phyloP scores from a whole-genome alignment of 2,888 invertebrate genomes.

The Dolichopus griseipennis region DNA sequence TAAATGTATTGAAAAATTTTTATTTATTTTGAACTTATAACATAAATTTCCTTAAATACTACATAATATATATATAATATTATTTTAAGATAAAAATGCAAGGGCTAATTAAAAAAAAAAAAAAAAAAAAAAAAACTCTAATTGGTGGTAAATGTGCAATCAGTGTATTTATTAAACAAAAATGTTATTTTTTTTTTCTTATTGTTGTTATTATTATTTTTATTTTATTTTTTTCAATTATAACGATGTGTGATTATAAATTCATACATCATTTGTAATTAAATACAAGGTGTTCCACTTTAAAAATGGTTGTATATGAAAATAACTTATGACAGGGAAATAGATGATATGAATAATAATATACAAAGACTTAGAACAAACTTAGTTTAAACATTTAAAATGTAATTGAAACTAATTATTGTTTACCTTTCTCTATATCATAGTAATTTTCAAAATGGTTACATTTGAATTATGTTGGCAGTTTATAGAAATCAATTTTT shows the following conservation, averaged over 20 bases:
- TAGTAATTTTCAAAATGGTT: too few relatives aligned
- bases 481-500: too few relatives aligned
- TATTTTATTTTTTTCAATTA: neutral
- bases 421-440: too few relatives aligned
- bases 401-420: too few relatives aligned
- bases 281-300: too few relatives aligned
- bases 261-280: too few relatives aligned
- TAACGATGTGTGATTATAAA: neutral
- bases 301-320: too few relatives aligned
- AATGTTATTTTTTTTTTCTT: neutral
- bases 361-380: too few relatives aligned
- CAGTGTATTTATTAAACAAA: neutral
- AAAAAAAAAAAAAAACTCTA: neutral
- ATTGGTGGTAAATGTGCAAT: constrained; percentile 12
- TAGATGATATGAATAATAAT: too few relatives aligned
- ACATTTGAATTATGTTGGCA: too few relatives aligned
- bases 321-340: too few relatives aligned
- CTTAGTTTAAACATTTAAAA: too few relatives aligned
- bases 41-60: neutral
- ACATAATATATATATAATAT: neutral
- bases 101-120: neutral
- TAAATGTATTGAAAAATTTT: constrained; percentile 17
- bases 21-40: constrained; percentile 28
- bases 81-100: neutral
- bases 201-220: neutral